Percentiles rank a stretch among this genome's conserved stretches.
Evolutionary conservation across 2,888 invertebrate genomes (phyloP).

Genomic region (Aphodius sticticus): DNA sequence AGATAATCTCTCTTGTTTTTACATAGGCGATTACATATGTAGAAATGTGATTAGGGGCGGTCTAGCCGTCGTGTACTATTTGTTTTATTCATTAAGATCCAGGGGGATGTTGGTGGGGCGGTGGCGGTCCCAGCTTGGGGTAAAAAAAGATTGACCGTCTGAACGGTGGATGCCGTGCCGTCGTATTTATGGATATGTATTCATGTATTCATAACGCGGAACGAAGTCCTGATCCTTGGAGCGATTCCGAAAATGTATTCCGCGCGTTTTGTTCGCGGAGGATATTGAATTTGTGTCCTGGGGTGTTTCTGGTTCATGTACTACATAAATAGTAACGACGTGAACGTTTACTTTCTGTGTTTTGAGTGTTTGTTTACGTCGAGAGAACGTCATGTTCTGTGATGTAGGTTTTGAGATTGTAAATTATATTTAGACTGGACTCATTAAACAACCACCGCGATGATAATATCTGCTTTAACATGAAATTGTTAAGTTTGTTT

Average conservation of each 20-base stretch:
- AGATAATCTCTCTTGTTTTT: not conserved
- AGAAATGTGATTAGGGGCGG: not conserved
- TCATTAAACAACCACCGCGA: not conserved
- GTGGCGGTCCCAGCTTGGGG: not conserved
- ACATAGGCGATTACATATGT: not conserved
- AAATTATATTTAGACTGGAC: not conserved
- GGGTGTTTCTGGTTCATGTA: not conserved
- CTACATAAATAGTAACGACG: slow-evolving; percentile 4
- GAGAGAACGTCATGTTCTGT: not conserved
- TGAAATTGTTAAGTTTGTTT: too few species aligned
- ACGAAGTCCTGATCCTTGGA: not conserved
- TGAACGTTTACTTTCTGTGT: not conserved
- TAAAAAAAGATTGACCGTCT: not conserved
- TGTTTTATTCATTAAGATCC: not conserved
- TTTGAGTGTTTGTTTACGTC: not conserved
- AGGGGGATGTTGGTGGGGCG: not conserved
- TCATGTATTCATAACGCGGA: slow-evolving; percentile 4
- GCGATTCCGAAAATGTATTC: not conserved
- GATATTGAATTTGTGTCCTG: not conserved
- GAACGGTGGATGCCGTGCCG: not conserved
- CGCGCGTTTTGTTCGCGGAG: not conserved
- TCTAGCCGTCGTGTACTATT: not conserved
- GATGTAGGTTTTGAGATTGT: not conserved
- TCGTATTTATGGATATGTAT: not conserved
- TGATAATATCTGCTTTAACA: too few species aligned